A percentile compares a stretch with the other conserved stretches of the same genome.
Evolutionary conservation across 2,888 invertebrate genomes (phyloP).

Genomic region (Oxytorus armatus): DNA sequence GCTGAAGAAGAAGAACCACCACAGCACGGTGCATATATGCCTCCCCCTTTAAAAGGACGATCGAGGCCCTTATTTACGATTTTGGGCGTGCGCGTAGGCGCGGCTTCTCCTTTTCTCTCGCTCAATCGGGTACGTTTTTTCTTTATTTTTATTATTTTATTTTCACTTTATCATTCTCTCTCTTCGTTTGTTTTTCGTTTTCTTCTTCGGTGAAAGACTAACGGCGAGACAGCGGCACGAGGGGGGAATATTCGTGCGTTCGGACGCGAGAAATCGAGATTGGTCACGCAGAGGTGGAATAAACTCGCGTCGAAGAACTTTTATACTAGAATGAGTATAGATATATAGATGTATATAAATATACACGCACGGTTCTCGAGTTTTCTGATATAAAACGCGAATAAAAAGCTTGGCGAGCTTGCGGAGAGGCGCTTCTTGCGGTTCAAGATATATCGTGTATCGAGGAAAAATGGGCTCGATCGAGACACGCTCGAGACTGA

Average conservation of each 20-base stretch:
- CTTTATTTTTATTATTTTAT: constrained; percentile 33
- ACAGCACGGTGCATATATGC: constrained; percentile 39
- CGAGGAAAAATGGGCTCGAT: too few relatives aligned
- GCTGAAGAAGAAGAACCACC: constrained; percentile 57
- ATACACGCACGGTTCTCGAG: neutral
- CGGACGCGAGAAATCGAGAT: constrained; percentile 55
- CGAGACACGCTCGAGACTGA: too few relatives aligned
- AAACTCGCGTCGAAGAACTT: constrained; percentile 9
- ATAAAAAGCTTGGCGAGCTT: neutral
- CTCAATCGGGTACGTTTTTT: constrained; percentile 38
- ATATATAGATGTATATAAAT: too few relatives aligned
- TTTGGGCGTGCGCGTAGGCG: constrained; percentile 73
- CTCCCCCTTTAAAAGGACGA: constrained; percentile 82
- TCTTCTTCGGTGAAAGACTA: constrained; percentile 32
- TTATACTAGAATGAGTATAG: constrained; percentile 21
- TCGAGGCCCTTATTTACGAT: constrained; percentile 82
- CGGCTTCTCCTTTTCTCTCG: constrained; percentile 59
- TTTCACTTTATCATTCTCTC: constrained; percentile 27
- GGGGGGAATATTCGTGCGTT: constrained; percentile 42
- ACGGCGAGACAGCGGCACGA: constrained; percentile 31
- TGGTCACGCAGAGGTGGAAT: constrained; percentile 44
- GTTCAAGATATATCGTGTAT: neutral
- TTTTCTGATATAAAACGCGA: neutral
- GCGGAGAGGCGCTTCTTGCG: neutral
- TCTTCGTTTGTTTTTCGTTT: constrained; percentile 21